Evolutionary conservation across 1,140 invertebrate genomes (phyloP).

Genomic region (Brachionus asplanchnoidis): DNA sequence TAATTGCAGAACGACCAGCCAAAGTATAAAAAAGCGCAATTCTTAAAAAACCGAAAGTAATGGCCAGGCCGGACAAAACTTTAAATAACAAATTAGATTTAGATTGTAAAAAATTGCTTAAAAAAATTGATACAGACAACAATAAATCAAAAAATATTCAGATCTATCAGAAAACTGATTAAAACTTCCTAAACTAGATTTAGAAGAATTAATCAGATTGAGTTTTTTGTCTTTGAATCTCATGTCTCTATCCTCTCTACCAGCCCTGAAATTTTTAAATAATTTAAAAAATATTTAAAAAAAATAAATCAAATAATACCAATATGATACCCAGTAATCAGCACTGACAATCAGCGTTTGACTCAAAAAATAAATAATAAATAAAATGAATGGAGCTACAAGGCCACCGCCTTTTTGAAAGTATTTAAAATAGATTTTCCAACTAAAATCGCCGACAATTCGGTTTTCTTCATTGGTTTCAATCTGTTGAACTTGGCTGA

Average conservation of each 20-base stretch:
- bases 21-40: background rate
- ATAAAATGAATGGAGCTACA: constrained; percentile 60
- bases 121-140: background rate
- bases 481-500: background rate
- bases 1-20: background rate
- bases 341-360: constrained; percentile 67
- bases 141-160: background rate
- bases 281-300: background rate
- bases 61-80: background rate
- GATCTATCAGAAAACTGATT: background rate
- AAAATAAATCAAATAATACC: constrained; percentile 56
- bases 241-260: background rate
- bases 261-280: background rate
- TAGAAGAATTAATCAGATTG: background rate
- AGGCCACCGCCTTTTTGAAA: constrained; percentile 65
- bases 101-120: background rate
- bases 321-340: constrained; percentile 75
- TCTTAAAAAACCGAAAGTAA: background rate
- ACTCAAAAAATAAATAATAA: constrained; percentile 63
- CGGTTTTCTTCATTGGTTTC: constrained; percentile 51
- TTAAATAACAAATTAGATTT: background rate
- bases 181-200: background rate
- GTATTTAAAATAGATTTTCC: constrained; percentile 65
- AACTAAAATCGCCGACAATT: constrained; percentile 62
- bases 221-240: background rate